Base-by-base conservation (phyloP, 2,888 invertebrate genomes). In the Marasmarcha lunaedactyla region DNA sequence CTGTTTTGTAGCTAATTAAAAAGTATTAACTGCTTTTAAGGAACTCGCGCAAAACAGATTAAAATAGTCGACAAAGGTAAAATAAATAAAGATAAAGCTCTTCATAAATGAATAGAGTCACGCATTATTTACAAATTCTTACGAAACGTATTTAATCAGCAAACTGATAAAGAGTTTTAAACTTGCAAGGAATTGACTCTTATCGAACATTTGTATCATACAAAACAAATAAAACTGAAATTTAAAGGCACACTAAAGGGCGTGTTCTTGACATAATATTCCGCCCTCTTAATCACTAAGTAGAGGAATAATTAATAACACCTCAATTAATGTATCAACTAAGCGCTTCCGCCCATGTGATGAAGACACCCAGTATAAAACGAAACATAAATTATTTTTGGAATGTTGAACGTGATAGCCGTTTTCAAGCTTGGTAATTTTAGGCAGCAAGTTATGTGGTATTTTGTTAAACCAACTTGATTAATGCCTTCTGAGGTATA, bases 241-340 rank as follows among this genome's bases (percentile, higher is more conserved):
- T 59, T 63, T 57, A 52, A 57, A 55, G 50, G 55, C 62, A 55
- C 30, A 30, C 30, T 52, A 55, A 60, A 65, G 65, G 74, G 74
- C 72, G 72, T 68, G 59, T 59, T 66, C 54, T 59, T 51, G 42
- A 50, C 51, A 55, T 57, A 68, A 71, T 70, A 72, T 70, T 68
- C 71, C 73, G 71, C 76, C 77, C 73, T 68, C 63, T 72, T 72
- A 71, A 77, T 71, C 64, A 70, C 69, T 63, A 68, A 67, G 59
- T 64, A 60, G 54, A 55, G 61, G 60, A 67, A 73, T 77, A 74
- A 77, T 76, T 76, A 78, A 76, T 74, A 73, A 71, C 71, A 66
- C 66, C 65, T 72, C 70, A 73, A 78, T 77, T 77, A 74, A 72
- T 74, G 72, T 68, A 78, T 74, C 71, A 69, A 69, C 68, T 63